Conservation (phyloP, 2,888 invertebrate genomes). For the Hirtodrosophila histrioides region DNA sequence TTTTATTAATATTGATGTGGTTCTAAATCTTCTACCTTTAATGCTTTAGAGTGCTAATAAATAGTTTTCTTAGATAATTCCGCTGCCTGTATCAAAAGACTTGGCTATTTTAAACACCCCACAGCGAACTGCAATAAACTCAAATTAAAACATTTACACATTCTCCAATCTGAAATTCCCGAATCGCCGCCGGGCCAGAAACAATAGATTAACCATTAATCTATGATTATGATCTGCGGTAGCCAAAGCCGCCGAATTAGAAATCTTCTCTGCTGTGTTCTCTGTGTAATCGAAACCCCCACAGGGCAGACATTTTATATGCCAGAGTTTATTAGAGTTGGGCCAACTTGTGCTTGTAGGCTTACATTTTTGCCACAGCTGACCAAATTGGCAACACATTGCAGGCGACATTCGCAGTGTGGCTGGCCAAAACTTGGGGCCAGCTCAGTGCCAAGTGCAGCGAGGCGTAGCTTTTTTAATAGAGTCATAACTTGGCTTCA, state of each 20-base stretch:
- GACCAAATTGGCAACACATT: slow-evolving; percentile 52
- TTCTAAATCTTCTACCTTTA: no score
- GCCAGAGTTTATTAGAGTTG: slow-evolving; percentile 51
- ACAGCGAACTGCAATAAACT: slow-evolving; percentile 33
- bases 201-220: slow-evolving; percentile 46
- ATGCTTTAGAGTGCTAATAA: no score
- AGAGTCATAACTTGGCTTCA: slow-evolving; percentile 76
- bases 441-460: slow-evolving; percentile 65
- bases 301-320: slow-evolving; percentile 48
- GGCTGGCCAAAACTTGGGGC: slow-evolving; percentile 36
- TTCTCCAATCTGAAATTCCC: slow-evolving; percentile 3
- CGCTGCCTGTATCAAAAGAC: neutral
- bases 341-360: slow-evolving; percentile 16
- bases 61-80: no score
- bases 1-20: no score
- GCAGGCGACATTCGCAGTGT: slow-evolving; percentile 24
- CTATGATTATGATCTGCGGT: slow-evolving; percentile 41
- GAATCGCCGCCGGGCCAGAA: slow-evolving; percentile 13
- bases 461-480: slow-evolving; percentile 75
- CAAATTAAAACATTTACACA: slow-evolving; percentile 60
- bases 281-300: slow-evolving; percentile 47
- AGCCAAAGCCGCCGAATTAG: slow-evolving; percentile 17
- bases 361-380: slow-evolving; percentile 9
- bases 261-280: slow-evolving; percentile 20
- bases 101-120: neutral